Conservation (phyloP, 2,113 vertebrate genomes). For the Ornithorhynchus anatinus region DNA sequence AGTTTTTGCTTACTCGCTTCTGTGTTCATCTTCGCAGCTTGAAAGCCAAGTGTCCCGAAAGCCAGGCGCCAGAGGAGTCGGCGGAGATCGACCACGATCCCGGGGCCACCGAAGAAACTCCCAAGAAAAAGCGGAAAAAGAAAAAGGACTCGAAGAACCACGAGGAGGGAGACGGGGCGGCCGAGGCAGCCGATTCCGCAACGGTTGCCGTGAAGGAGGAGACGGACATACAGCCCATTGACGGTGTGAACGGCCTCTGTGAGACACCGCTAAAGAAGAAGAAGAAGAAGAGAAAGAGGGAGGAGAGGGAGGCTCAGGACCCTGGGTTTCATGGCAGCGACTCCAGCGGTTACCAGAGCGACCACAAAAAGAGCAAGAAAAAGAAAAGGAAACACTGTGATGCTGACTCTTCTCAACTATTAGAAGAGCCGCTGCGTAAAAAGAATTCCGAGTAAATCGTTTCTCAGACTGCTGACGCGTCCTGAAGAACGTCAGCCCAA, state of each 20-base stretch:
- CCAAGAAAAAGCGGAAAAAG: slow-evolving; percentile 69
- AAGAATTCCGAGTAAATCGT: slow-evolving; percentile 62
- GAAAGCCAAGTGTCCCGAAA: slow-evolving; percentile 39
- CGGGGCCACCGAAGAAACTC: slow-evolving; percentile 17
- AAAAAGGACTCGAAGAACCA: slow-evolving; percentile 40
- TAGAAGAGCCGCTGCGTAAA: slow-evolving; percentile 67
- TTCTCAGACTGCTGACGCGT: no score
- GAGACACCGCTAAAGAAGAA: slow-evolving; percentile 53
- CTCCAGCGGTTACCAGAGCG: slow-evolving; percentile 82
- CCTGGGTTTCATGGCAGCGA: slow-evolving; percentile 72
- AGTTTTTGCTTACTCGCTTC: slow-evolving; percentile 7
- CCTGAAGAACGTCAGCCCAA: no score
- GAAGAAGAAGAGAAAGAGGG: slow-evolving; percentile 68
- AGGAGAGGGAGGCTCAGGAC: slow-evolving; percentile 52
- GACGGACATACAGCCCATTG: not conserved
- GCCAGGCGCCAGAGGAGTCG: slow-evolving; percentile 26
- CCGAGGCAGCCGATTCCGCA: not conserved
- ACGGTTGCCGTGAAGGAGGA: not conserved
- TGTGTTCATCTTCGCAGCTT: slow-evolving; percentile 48
- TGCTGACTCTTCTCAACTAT: slow-evolving; percentile 17
- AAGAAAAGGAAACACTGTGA: slow-evolving; percentile 70
- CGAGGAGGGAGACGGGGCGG: not conserved
- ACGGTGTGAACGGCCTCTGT: slow-evolving; percentile 16
- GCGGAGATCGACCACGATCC: not conserved
- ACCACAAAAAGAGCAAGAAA: slow-evolving; percentile 79